These are phyloP conservation scores for Cyphomyrus plagiostoma DNA, from an alignment of 2,113 vertebrate genomes.

Conservation along the genomic window DNA sequence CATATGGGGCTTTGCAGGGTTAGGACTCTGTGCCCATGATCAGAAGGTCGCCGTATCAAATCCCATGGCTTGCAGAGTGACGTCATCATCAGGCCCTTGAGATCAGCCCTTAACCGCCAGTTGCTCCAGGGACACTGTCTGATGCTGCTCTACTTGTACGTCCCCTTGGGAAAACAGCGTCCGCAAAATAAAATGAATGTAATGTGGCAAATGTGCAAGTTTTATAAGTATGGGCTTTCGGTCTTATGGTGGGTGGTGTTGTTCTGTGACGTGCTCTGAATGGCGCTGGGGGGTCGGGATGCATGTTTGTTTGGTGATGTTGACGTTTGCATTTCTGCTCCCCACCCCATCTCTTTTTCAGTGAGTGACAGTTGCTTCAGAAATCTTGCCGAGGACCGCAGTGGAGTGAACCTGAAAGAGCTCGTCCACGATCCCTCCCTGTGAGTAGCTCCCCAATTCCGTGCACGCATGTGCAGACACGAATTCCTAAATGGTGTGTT, in stretches of 20 bases:
- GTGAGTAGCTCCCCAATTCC: conserved; percentile 65
- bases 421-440: conserved; percentile 95
- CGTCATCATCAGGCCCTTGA: not conserved
- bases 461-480: not conserved
- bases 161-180: not conserved
- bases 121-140: not conserved
- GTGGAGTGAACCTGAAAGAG: conserved; percentile 97
- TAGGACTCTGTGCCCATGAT: not conserved
- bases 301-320: not conserved
- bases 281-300: not conserved
- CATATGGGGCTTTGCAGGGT: not conserved
- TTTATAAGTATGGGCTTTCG: not conserved
- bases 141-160: not conserved
- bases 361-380: conserved; percentile 98
- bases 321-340: not conserved
- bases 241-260: not conserved
- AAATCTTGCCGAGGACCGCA: conserved; percentile 95
- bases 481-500: not conserved
- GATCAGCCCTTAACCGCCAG: not conserved
- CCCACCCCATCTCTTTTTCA: conserved; percentile 42
- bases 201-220: not conserved
- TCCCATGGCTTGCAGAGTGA: not conserved
- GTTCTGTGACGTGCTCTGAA: not conserved
- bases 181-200: not conserved
- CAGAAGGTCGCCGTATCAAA: not conserved